A percentile compares a stretch with the other conserved stretches of the same genome.
Evolutionary conservation across 1,140 invertebrate genomes (phyloP).

Genomic region (Uloborus diversus): DNA sequence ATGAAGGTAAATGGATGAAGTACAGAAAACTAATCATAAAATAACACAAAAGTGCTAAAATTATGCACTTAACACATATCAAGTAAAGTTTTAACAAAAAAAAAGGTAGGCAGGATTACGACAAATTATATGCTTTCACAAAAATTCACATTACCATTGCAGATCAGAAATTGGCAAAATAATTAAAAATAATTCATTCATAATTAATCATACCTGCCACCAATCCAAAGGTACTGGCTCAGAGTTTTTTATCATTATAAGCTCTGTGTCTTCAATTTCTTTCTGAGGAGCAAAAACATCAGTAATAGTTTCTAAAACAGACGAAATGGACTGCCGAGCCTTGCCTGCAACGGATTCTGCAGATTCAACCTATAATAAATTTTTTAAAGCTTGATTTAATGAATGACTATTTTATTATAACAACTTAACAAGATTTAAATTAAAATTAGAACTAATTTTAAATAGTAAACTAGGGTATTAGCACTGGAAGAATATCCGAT

Average conservation of each 20-base stretch:
- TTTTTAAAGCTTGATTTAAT: not conserved
- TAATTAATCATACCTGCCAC: slow-evolving; percentile 67
- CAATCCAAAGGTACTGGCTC: slow-evolving; percentile 64
- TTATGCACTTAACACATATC: too few species aligned
- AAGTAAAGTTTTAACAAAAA: too few species aligned
- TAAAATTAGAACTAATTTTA: not conserved
- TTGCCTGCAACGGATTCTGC: slow-evolving; percentile 74
- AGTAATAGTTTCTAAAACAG: slow-evolving; percentile 72
- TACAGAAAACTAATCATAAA: too few species aligned
- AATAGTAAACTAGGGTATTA: too few species aligned
- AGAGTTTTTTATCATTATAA: slow-evolving; percentile 68
- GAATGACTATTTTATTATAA: not conserved
- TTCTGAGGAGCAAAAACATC: slow-evolving; percentile 75
- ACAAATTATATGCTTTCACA: too few species aligned
- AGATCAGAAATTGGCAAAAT: too few species aligned
- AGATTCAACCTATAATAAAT: slow-evolving; percentile 71
- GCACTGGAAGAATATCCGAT: too few species aligned
- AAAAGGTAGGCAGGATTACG: too few species aligned
- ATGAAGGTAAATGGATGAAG: too few species aligned
- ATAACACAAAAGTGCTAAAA: too few species aligned
- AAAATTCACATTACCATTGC: too few species aligned
- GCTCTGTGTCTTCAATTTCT: slow-evolving; percentile 75
- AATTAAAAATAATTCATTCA: too few species aligned
- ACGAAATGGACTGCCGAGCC: slow-evolving; percentile 76
- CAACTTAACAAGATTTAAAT: not conserved